These are phyloP conservation scores for Periophthalmodon schlosseri DNA, from an alignment of 2,113 vertebrate species.

Conservation along the genomic window DNA sequence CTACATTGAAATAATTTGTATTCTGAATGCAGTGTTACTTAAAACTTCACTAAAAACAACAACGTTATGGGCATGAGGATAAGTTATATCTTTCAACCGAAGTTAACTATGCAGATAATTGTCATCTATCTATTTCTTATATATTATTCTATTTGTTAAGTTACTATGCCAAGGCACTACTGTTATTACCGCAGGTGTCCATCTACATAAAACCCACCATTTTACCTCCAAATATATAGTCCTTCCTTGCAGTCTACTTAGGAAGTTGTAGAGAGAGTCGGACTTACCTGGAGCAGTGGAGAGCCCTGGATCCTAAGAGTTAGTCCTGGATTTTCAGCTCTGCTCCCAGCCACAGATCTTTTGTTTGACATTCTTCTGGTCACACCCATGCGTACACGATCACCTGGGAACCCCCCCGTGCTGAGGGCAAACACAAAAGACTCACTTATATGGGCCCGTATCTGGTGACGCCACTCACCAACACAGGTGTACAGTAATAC, in stretches of 20 bases:
- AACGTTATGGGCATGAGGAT: too few relatives aligned
- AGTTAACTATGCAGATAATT: too few relatives aligned
- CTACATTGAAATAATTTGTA: too few relatives aligned
- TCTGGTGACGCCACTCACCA: neutral
- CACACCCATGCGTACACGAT: slow-evolving; percentile 2
- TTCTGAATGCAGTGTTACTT: too few relatives aligned
- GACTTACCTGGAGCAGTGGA: neutral
- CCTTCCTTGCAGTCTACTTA: neutral
- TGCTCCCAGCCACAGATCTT: neutral
- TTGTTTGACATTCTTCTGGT: slow-evolving; percentile 14
- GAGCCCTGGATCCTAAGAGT: neutral
- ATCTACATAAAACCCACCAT: neutral
- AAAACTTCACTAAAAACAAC: too few relatives aligned
- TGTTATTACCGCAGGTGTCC: neutral
- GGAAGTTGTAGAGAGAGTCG: neutral
- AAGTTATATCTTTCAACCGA: too few relatives aligned
- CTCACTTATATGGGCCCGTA: neutral
- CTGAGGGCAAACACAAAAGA: neutral
- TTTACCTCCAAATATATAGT: neutral
- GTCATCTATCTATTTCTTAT: too few relatives aligned
- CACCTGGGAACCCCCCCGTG: slow-evolving; percentile 5
- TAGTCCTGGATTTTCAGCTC: neutral
- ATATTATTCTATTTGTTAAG: too few relatives aligned
- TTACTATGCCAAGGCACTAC: neutral
- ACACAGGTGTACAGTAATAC: neutral